Evolutionary conservation across 1,140 invertebrate genomes (phyloP).

Genomic region (Macrosteles quadrilineatus): DNA sequence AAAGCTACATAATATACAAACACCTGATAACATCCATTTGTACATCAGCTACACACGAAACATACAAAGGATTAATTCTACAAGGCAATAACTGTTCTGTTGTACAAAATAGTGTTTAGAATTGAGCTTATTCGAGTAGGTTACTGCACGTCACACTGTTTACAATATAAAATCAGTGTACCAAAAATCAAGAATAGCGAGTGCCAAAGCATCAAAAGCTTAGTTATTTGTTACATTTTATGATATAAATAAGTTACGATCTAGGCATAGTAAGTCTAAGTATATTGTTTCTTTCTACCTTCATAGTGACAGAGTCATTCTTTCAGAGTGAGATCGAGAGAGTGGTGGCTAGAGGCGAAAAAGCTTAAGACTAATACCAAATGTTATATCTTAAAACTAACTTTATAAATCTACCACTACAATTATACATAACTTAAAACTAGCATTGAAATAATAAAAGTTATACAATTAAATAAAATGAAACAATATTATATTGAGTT

Average conservation of each 20-base stretch:
- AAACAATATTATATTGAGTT: background rate
- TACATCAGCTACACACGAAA: conserved; percentile 3
- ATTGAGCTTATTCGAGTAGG: conserved; percentile 1
- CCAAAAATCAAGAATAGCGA: background rate
- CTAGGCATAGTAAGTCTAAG: conserved; percentile 9
- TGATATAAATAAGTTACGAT: conserved; percentile 10
- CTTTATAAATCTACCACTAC: background rate
- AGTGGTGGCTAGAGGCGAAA: conserved; percentile 7
- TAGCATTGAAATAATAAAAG: background rate
- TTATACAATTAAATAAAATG: background rate
- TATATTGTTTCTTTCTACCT: conserved; percentile 2
- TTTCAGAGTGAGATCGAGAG: background rate
- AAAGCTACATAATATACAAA: conserved; percentile 5
- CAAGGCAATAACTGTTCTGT: conserved; percentile 11
- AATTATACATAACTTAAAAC: background rate
- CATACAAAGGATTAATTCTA: conserved; percentile 10
- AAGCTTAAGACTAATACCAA: background rate
- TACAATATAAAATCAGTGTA: background rate
- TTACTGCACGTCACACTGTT: background rate
- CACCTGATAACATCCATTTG: conserved; percentile 2
- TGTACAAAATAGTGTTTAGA: conserved; percentile 14
- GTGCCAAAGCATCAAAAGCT: background rate
- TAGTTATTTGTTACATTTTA: background rate
- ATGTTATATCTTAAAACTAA: conserved; percentile 3
- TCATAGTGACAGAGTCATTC: background rate